These are phyloP conservation scores for Dicaeum eximium DNA, from an alignment of 2,113 vertebrate species.

Conservation along the genomic window DNA sequence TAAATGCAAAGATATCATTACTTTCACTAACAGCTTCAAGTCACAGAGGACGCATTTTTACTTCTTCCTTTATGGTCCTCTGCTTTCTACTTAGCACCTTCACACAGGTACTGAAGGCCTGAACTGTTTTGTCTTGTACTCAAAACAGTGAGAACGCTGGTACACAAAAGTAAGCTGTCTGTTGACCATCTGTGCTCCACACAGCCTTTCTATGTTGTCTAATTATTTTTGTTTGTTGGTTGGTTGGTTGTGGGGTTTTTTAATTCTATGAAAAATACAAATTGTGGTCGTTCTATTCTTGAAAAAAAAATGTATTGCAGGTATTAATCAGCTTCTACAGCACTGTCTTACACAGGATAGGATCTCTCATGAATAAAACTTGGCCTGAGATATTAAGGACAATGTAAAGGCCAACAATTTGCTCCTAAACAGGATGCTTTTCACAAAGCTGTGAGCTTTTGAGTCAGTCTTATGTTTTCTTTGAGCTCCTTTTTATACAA, in stretches of 20 bases:
- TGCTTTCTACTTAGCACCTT: neutral
- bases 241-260: neutral
- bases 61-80: conserved; percentile 2
- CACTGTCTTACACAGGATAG: neutral
- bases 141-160: neutral
- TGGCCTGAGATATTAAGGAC: neutral
- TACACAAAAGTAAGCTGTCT: neutral
- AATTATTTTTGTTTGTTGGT: neutral
- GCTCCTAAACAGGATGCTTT: neutral
- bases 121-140: neutral
- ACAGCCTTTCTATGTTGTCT: neutral
- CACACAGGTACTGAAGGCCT: neutral
- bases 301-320: neutral
- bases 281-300: neutral
- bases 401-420: neutral
- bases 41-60: neutral
- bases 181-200: neutral
- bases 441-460: neutral
- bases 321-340: neutral
- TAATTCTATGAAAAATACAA: neutral
- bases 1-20: conserved; percentile 29
- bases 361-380: neutral
- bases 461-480: neutral
- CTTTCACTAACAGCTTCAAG: conserved; percentile 31
- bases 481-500: neutral